Evolutionary conservation across 2,797 vertebrate genomes (phyloP).

Genomic region (Propithecus deckenii): DNA sequence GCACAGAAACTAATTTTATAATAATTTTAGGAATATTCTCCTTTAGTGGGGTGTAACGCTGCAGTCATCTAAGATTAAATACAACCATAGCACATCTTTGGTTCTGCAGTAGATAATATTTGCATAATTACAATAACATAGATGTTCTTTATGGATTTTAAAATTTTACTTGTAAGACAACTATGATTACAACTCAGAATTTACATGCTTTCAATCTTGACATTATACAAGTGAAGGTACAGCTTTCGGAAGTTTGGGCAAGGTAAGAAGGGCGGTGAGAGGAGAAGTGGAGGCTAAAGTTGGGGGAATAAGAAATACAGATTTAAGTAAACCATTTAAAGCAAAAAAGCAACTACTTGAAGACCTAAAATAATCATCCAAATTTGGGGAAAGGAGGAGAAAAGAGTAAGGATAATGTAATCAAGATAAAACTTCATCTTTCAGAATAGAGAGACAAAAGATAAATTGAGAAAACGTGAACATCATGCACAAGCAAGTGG

Average conservation of each 20-base stretch:
- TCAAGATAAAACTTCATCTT: not conserved
- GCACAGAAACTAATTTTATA: not conserved
- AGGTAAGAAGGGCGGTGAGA: not conserved
- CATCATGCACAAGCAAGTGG: not conserved
- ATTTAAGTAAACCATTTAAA: not conserved
- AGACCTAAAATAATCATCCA: not conserved
- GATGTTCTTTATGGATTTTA: not conserved
- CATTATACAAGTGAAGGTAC: not conserved
- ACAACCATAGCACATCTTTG: not conserved
- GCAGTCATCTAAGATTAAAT: not conserved
- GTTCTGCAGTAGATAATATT: not conserved
- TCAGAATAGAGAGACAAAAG: not conserved
- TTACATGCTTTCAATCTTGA: not conserved
- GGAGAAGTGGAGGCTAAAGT: not conserved
- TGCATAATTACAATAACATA: not conserved
- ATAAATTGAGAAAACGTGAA: not conserved
- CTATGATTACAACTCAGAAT: not conserved
- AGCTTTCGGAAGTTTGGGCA: not conserved
- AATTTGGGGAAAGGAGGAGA: not conserved
- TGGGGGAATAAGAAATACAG: not conserved
- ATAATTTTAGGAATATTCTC: not conserved
- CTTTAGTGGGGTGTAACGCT: not conserved
- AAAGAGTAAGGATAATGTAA: not conserved
- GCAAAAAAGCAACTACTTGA: not conserved
- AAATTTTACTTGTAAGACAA: not conserved